Evolutionary conservation across 2,888 invertebrate genomes (phyloP).

Genomic region (Trypoxylon attenuatum): DNA sequence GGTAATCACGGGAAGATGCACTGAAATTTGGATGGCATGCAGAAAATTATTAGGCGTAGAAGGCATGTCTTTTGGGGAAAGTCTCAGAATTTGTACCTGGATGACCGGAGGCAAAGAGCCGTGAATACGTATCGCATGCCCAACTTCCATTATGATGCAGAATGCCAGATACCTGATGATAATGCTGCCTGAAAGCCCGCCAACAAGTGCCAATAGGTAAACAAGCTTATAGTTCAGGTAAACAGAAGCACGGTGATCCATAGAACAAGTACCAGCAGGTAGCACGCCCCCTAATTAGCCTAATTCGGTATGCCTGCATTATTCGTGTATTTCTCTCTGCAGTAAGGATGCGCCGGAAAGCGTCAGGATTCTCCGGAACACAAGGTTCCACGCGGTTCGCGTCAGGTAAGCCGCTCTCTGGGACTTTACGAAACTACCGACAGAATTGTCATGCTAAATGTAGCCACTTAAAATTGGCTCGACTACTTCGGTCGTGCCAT

Average conservation of each 20-base stretch:
- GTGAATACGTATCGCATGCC: neutral
- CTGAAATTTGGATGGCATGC: no score
- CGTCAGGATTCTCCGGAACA: no score
- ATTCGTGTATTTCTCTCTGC: slow-evolving; percentile 63
- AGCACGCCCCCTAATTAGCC: slow-evolving; percentile 63
- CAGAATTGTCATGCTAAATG: neutral
- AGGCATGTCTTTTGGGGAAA: no score
- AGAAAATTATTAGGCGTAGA: no score
- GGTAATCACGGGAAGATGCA: neutral
- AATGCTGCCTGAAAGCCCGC: no score
- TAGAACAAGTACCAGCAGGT: slow-evolving; percentile 52
- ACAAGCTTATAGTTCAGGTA: slow-evolving; percentile 31
- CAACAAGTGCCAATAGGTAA: slow-evolving; percentile 43
- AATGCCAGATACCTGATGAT: slow-evolving; percentile 26
- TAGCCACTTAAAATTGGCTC: no score
- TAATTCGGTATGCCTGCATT: slow-evolving; percentile 65
- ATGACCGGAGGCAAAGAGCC: no score
- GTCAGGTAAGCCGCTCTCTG: slow-evolving; percentile 47
- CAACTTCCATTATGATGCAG: slow-evolving; percentile 11
- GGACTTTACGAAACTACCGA: slow-evolving; percentile 25
- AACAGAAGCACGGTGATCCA: neutral
- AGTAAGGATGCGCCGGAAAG: slow-evolving; percentile 48
- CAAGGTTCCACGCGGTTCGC: no score
- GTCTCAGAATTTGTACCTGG: no score
- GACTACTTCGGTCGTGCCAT: no score